phyloP scores from a whole-genome alignment of 2,888 invertebrate genomes.

The Leucoptera coffeella region DNA sequence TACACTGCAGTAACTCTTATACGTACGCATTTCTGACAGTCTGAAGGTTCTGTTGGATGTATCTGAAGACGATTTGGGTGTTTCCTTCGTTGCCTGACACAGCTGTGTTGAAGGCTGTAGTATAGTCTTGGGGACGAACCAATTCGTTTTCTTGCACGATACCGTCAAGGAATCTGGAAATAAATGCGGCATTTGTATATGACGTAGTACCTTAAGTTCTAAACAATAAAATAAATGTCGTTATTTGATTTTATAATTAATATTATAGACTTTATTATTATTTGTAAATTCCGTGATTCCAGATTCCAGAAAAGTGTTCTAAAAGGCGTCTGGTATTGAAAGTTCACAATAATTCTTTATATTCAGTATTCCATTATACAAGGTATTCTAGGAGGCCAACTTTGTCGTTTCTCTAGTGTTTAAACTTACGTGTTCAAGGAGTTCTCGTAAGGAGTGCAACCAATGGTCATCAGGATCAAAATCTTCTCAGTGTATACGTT shows the following conservation, averaged over 20 bases:
- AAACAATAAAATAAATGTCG: neutral
- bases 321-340: too few species aligned
- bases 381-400: too few species aligned
- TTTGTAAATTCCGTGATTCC: too few species aligned
- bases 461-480: constrained; percentile 58
- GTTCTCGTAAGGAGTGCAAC: constrained; percentile 54
- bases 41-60: constrained; percentile 24
- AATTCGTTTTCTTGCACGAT: constrained; percentile 18
- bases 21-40: constrained; percentile 24
- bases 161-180: constrained; percentile 17
- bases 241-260: too few species aligned
- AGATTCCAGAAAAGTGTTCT: too few species aligned
- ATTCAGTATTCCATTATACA: too few species aligned
- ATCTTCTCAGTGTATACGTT: constrained; percentile 65
- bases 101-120: constrained; percentile 33
- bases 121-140: constrained; percentile 42
- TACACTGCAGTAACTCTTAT: too few species aligned
- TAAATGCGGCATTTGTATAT: constrained; percentile 2
- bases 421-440: constrained; percentile 44
- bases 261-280: too few species aligned
- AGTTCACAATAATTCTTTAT: too few species aligned
- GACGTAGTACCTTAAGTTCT: too few species aligned
- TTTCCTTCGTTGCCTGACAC: constrained; percentile 50
- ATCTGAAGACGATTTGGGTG: constrained; percentile 45
- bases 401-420: too few species aligned